Base-by-base conservation (phyloP, 2,797 vertebrate species). In the Mus minutoides region DNA sequence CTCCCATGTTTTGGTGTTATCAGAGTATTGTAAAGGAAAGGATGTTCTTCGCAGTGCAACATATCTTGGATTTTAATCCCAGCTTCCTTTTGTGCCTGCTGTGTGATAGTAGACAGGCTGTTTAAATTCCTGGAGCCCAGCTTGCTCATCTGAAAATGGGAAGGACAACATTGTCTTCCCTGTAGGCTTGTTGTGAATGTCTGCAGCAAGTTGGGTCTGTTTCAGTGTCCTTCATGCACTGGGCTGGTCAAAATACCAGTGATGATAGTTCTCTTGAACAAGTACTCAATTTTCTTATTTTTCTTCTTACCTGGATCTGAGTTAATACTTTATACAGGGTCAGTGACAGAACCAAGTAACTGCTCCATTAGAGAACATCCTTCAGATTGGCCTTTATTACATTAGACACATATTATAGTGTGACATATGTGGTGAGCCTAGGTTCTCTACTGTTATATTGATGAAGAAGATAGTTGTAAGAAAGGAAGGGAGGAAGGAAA, bases 351-450 rank as follows among this genome's bases (percentile, higher is more conserved):
- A 46, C 19, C 37, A 19, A 73, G 40, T 87, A 60, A 24, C 58
- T 46, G 22, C 62, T 62, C 26, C 19, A 26, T 17, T 83, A 83
- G 73, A 43, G 8, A 71, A 13, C 40, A 52, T 83, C 90, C 40
- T 95, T 26, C 29, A 73, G 29, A 31, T n/a, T 90, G 43, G n/a
- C 16, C 7, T 69, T 24, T 26, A 58, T 83, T 92, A 54, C 31
- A 90, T 93, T 89, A 80, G 83, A 85, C 16, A 95, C 71, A 88
- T 86, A 89, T 71, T 76, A 90, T 26, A 85, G 75, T 91, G 6
- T 12, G 75, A 37, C 62, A 31, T 84, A 77, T 67, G 54, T 92
- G 34, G 78, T 49, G 83, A 96, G 12, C 9, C 84, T 60, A 2
- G 87, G 34, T 93, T 75, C 92, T 4, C 54, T 37, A 58, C 14